Percentiles rank a stretch among this genome's conserved stretches.
Conservation (phyloP, 2,113 vertebrate genomes). For the Aepyceros melampus region DNA sequence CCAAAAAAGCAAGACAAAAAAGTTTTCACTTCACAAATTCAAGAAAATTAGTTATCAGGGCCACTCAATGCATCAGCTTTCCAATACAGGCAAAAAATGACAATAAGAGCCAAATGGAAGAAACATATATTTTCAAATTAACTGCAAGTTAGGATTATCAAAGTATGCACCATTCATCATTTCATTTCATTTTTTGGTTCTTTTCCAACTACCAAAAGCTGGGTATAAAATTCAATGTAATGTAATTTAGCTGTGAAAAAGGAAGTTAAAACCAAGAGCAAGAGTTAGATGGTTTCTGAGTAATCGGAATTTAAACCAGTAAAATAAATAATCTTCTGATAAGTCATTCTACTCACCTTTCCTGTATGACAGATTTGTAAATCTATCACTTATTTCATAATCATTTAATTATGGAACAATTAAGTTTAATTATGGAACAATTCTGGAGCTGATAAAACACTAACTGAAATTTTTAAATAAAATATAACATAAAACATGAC, state of each 20-base stretch:
- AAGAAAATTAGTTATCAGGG: slow-evolving; percentile 11
- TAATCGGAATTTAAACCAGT: background rate
- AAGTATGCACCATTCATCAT: background rate
- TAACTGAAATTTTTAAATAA: slow-evolving; percentile 32
- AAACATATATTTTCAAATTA: slow-evolving; percentile 22
- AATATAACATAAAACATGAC: slow-evolving; percentile 8
- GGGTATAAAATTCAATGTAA: background rate
- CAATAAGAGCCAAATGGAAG: background rate
- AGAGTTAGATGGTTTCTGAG: slow-evolving; percentile 3
- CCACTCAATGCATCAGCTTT: background rate
- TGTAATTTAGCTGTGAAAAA: slow-evolving; percentile 33
- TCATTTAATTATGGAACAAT: background rate
- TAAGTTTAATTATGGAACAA: background rate
- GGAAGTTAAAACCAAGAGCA: slow-evolving; percentile 16
- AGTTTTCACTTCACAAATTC: background rate
- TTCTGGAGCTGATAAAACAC: background rate
- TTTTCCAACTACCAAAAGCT: slow-evolving; percentile 14
- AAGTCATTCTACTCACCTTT: slow-evolving; percentile 38
- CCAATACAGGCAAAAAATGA: background rate
- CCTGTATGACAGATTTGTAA: slow-evolving; percentile 27
- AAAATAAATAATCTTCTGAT: background rate
- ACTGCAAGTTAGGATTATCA: background rate
- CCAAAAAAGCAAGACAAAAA: background rate
- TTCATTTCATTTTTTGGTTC: background rate
- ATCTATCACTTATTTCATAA: slow-evolving; percentile 30